These are phyloP conservation scores for Sitta carolinensis DNA, from an alignment of 2,797 vertebrate species.

Conservation along the genomic window DNA sequence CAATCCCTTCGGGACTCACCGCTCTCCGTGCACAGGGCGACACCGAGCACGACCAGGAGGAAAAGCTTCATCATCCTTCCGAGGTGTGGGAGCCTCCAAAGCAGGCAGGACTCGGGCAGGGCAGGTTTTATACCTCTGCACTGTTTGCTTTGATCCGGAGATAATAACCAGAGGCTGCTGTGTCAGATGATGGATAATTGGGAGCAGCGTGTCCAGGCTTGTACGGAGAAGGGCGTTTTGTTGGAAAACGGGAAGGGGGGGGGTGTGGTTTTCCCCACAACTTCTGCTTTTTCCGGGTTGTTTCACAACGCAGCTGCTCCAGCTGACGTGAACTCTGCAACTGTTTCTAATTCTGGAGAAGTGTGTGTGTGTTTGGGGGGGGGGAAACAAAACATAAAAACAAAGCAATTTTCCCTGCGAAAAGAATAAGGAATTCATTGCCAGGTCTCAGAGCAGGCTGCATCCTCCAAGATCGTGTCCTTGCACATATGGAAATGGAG, in stretches of 20 bases:
- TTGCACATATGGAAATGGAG: background rate
- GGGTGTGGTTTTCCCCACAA: background rate
- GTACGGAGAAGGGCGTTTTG: background rate
- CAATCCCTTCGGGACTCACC: slow-evolving; percentile 17
- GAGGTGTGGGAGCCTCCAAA: background rate
- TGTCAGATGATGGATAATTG: background rate
- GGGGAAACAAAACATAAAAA: background rate
- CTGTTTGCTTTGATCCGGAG: background rate
- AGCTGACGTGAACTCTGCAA: background rate
- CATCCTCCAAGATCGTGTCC: background rate
- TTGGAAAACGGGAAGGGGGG: background rate
- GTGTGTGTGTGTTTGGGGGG: background rate
- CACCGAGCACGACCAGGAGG: background rate
- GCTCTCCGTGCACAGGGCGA: background rate
- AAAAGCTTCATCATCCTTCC: slow-evolving; percentile 50
- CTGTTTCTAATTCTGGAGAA: slow-evolving; percentile 25
- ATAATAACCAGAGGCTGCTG: background rate
- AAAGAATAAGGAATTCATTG: background rate
- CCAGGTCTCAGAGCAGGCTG: background rate
- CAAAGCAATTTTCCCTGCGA: background rate
- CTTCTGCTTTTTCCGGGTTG: background rate
- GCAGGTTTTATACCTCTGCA: slow-evolving; percentile 54
- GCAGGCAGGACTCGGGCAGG: background rate
- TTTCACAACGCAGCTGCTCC: background rate
- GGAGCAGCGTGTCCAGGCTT: background rate